Conservation (phyloP, 1,140 invertebrate species). For the Drosophila aff. region DNA sequence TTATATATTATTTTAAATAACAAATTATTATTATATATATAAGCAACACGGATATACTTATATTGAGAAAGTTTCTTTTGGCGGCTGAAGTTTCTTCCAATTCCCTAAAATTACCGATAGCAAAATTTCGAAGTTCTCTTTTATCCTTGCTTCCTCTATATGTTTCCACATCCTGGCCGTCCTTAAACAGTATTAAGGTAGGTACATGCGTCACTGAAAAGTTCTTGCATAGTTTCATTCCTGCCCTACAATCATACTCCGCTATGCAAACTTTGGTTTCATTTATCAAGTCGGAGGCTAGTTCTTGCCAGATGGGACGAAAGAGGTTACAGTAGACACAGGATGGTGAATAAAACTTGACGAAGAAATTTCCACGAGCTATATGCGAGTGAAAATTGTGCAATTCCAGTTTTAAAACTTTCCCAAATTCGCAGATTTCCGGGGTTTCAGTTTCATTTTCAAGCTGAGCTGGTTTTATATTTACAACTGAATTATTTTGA, state of each 20-base stretch:
- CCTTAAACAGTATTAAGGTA: slow-evolving; percentile 7
- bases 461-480: neutral
- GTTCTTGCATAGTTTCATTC: neutral
- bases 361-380: slow-evolving; percentile 1
- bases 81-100: neutral
- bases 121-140: neutral
- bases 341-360: slow-evolving; percentile 15
- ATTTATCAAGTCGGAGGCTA: slow-evolving; percentile 8
- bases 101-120: neutral
- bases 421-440: neutral
- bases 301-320: slow-evolving; percentile 2
- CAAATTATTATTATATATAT: neutral
- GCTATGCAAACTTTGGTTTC: slow-evolving; percentile 17
- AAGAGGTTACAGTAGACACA: neutral
- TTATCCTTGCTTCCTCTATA: neutral
- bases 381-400: neutral
- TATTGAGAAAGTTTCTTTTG: neutral
- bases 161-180: slow-evolving; percentile 5
- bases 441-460: neutral
- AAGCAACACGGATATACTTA: neutral
- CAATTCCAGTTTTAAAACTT: neutral
- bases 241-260: slow-evolving; percentile 11
- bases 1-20: neutral
- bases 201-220: neutral
- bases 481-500: neutral